Percentiles rank a stretch among this genome's conserved stretches.
Evolutionary conservation across 2,113 vertebrate genomes (phyloP).

Genomic region (Neolamprologus caudopunctatus): DNA sequence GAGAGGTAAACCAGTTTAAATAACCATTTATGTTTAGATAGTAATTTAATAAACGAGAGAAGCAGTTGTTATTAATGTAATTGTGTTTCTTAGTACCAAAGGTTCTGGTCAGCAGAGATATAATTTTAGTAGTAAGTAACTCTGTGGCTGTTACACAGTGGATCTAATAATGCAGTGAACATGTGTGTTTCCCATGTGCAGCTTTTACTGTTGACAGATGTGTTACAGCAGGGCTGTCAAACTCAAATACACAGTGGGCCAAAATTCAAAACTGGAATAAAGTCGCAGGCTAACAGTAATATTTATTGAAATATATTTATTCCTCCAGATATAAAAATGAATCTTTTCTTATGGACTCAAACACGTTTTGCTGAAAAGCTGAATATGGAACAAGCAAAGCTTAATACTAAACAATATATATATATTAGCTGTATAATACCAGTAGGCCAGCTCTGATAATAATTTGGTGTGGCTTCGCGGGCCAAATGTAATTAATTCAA

Average conservation of each 20-base stretch:
- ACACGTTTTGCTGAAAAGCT: rapidly evolving
- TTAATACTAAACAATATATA: no score
- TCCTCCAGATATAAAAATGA: no score
- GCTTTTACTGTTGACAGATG: not conserved
- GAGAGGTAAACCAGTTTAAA: not conserved
- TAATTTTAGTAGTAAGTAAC: not conserved
- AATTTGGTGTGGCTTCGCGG: not conserved
- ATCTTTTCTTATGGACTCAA: rapidly evolving
- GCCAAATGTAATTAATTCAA: not conserved
- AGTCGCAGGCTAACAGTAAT: rapidly evolving
- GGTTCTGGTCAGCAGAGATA: not conserved
- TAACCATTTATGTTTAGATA: not conserved
- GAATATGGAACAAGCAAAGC: no score
- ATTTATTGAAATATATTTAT: not conserved
- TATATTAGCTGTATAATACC: not conserved
- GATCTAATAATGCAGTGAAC: not conserved
- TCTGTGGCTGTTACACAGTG: not conserved
- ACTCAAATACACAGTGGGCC: not conserved
- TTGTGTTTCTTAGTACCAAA: not conserved
- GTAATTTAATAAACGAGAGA: not conserved
- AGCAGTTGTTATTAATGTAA: not conserved
- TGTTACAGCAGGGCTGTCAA: not conserved
- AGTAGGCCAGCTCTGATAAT: rapidly evolving
- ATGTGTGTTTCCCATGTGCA: not conserved
- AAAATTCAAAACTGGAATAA: not conserved